These are phyloP conservation scores for Holothuria scabra DNA, from an alignment of 53 echinoderm and acorn worm species.

Conservation along the genomic window DNA sequence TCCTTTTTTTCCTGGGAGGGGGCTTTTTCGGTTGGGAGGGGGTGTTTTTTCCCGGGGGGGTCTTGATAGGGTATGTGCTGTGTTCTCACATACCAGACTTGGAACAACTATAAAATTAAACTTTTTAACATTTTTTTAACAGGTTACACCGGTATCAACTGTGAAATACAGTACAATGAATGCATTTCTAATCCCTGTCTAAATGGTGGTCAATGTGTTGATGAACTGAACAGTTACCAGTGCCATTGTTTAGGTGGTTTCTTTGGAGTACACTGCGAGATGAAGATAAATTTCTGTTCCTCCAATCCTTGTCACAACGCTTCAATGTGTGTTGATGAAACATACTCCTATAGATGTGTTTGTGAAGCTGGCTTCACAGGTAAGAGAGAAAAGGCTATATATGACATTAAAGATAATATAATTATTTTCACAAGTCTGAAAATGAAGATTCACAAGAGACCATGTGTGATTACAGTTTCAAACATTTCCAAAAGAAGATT, in stretches of 20 bases:
- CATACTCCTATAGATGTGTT: constrained; percentile 73
- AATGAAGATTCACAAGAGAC: too few species aligned
- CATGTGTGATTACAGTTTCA: too few species aligned
- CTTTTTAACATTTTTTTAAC: neutral
- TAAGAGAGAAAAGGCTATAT: neutral
- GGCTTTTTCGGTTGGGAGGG: too few species aligned
- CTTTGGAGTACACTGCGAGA: constrained; percentile 80
- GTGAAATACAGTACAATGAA: constrained; percentile 92
- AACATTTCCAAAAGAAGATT: too few species aligned
- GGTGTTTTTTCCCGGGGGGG: too few species aligned
- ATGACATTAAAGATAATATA: too few species aligned
- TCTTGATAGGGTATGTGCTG: too few species aligned
- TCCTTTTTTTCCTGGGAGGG: too few species aligned
- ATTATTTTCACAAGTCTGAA: too few species aligned
- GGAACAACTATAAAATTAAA: neutral
- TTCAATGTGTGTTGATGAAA: constrained; percentile 73
- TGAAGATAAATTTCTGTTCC: constrained; percentile 83
- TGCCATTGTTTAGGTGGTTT: constrained; percentile 63
- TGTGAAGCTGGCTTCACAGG: constrained; percentile 87
- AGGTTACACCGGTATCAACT: constrained; percentile 90
- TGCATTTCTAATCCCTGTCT: constrained; percentile 87
- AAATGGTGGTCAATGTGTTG: constrained; percentile 71
- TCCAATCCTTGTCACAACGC: constrained; percentile 84
- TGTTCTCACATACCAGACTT: neutral
- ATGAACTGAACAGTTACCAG: constrained; percentile 74